A percentile compares a stretch with the other conserved stretches of the same genome.
phyloP scores from a whole-genome alignment of 1,140 invertebrate species.

The Drosophila sp. region DNA sequence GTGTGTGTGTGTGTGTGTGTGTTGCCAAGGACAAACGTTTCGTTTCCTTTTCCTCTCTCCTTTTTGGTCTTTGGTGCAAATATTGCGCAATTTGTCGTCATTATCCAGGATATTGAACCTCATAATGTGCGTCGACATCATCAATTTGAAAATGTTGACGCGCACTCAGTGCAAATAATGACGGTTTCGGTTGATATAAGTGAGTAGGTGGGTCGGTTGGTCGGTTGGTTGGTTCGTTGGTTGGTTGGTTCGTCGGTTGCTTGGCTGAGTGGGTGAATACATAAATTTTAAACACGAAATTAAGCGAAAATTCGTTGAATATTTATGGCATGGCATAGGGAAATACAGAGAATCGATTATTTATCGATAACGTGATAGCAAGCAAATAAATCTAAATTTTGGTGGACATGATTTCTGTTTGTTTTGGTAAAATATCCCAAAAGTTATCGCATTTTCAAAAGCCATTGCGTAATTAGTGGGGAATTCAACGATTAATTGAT shows the following conservation, averaged over 20 bases:
- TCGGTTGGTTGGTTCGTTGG: background rate
- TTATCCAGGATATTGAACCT: conserved; percentile 81
- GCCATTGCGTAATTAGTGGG: too few species aligned
- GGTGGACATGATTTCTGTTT: too few species aligned
- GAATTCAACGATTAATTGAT: too few species aligned
- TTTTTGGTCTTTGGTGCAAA: conserved; percentile 53
- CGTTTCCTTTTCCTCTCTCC: conserved; percentile 9
- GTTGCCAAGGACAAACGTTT: conserved; percentile 49
- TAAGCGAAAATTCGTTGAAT: conserved; percentile 4
- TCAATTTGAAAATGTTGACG: conserved; percentile 73
- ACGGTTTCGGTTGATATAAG: background rate
- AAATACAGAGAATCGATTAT: background rate
- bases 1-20: background rate
- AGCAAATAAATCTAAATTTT: background rate
- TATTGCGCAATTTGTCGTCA: conserved; percentile 81
- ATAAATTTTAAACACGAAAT: conserved; percentile 10
- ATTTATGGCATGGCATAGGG: background rate
- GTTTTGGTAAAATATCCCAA: too few species aligned
- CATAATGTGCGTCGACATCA: conserved; percentile 75
- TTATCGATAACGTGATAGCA: background rate
- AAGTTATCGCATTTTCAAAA: too few species aligned
- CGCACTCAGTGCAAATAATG: conserved; percentile 28
- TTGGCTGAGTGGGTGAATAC: background rate
- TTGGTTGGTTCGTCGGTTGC: too few species aligned
- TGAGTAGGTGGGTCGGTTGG: background rate